phyloP scores from a whole-genome alignment of 2,797 vertebrate species.

The Menidia menidia region DNA sequence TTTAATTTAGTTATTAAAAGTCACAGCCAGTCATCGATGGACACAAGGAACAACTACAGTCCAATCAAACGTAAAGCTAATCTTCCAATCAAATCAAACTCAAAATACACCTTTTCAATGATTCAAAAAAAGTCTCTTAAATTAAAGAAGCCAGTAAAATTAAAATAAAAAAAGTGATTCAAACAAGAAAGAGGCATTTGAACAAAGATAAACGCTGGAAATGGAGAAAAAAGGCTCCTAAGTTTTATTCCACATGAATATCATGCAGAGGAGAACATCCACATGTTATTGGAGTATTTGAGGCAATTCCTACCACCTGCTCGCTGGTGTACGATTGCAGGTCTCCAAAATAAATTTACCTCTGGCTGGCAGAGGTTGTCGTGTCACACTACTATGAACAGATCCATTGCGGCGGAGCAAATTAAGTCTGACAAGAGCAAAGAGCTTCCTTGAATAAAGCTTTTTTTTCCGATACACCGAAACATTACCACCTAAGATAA shows the following conservation, averaged over 20 bases:
- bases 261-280: not conserved
- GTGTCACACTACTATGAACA: slow-evolving; percentile 52
- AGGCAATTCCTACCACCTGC: slow-evolving; percentile 45
- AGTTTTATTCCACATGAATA: not conserved
- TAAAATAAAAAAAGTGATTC: too few species aligned
- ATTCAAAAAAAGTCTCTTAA: too few species aligned
- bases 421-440: slow-evolving; percentile 64
- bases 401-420: slow-evolving; percentile 63
- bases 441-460: slow-evolving; percentile 54
- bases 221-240: too few species aligned
- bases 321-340: slow-evolving; percentile 28
- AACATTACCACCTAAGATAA: slow-evolving; percentile 34
- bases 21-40: too few species aligned
- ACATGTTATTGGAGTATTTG: slow-evolving; percentile 16
- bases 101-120: too few species aligned
- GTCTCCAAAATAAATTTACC: slow-evolving; percentile 62
- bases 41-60: too few species aligned
- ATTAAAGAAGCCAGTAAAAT: too few species aligned
- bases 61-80: too few species aligned
- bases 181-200: too few species aligned
- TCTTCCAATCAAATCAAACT: too few species aligned
- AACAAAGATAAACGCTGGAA: too few species aligned
- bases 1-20: too few species aligned
- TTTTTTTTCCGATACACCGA: slow-evolving; percentile 34
- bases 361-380: slow-evolving; percentile 62